A percentile compares a stretch with the other conserved stretches of the same genome.
phyloP scores from a whole-genome alignment of 2,888 invertebrate species.

The Lepidonotus clava region DNA sequence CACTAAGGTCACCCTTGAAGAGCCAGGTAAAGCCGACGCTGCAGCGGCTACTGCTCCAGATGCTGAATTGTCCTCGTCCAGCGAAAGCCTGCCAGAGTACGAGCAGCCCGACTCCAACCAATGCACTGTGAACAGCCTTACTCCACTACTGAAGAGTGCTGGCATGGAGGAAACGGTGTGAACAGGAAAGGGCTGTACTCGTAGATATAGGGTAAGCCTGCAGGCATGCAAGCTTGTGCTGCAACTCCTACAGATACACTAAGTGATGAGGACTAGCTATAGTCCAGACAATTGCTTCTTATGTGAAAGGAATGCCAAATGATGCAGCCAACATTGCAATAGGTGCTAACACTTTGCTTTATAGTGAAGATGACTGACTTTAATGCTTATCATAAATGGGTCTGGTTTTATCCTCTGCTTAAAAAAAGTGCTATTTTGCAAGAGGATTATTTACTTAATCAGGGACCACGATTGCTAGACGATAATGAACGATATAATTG shows the following conservation, averaged over 20 bases:
- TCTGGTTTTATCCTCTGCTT: too few species aligned
- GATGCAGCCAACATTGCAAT: too few species aligned
- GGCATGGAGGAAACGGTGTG: not conserved
- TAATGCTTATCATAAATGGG: too few species aligned
- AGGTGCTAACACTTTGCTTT: not conserved
- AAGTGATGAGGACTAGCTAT: not conserved
- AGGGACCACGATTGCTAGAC: too few species aligned
- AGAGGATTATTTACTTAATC: too few species aligned
- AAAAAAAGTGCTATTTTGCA: too few species aligned
- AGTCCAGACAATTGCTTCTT: not conserved
- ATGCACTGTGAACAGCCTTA: slow-evolving; percentile 61
- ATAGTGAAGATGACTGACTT: too few species aligned
- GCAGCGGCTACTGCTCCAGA: not conserved
- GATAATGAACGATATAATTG: too few species aligned
- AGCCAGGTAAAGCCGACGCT: not conserved
- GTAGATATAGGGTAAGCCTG: too few species aligned
- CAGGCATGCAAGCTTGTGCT: too few species aligned
- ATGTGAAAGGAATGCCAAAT: not conserved
- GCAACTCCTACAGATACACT: not conserved
- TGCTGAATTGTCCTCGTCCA: not conserved
- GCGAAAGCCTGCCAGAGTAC: slow-evolving; percentile 54
- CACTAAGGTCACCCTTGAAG: not conserved
- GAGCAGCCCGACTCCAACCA: slow-evolving; percentile 59
- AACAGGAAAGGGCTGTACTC: too few species aligned
- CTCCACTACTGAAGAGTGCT: slow-evolving; percentile 55